Base-by-base conservation (phyloP, 2,888 invertebrate genomes). In the Lochmaea capreae region DNA sequence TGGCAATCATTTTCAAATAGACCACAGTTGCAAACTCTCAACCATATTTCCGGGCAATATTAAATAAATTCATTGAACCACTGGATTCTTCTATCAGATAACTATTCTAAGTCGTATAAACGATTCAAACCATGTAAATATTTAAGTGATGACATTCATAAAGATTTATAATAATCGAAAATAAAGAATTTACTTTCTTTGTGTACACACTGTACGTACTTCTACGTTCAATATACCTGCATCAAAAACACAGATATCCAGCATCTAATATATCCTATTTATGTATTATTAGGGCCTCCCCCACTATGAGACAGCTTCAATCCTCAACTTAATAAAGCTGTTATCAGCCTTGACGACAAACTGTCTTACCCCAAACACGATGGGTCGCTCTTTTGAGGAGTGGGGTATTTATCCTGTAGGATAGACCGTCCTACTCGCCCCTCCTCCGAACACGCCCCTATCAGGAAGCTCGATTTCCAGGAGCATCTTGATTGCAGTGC, bases 381-480 rank as follows among this genome's bases (percentile, higher is more conserved):
- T 75, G 72, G 66, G 65, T 67, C 79, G 79, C 78, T 76, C 73
- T 76, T 76, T 76, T 75, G 73, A 78, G 80, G 71, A 81, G 83
- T 83, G 87, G 89, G 89, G 89, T 87, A 87, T 87, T 87, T 83
- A 79, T 83, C 86, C 84, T 86, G 83, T 83, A 87, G 89, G 90
- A 90, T 90, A 89, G 89, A 89, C 89, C 90, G 89, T 90, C 90
- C 88, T 88, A 89, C 88, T 89, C 89, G 89, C 89, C 90, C 90
- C 90, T 88, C 89, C 83, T 82, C 78, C 52, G 72, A 81, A 82
- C 85, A 84, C 86, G 85, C 85, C 86, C 84, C 88, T 78, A 88
- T 86, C 86, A 85, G 79, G 79, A 80, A 81, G 81, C 88, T 81
- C 82, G 77, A 80, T 79, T 80, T 82, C 81, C 83, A 80, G 82